A percentile compares a stretch with the other conserved stretches of the same genome.
Evolutionary conservation across 2,888 invertebrate genomes (phyloP).

Genomic region (Acanthacorydalis orientalis): DNA sequence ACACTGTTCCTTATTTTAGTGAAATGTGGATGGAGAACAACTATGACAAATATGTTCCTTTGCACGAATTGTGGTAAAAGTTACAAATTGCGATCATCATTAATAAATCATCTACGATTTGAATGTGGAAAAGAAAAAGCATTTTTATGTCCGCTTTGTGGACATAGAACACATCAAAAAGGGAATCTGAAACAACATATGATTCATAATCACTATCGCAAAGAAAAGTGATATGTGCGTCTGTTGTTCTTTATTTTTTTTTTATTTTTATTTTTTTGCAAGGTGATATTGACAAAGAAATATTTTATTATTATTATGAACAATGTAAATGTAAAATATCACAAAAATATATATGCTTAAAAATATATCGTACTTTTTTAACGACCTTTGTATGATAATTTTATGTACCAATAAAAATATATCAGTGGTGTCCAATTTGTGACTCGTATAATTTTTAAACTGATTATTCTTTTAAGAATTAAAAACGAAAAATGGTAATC

Average conservation of each 20-base stretch:
- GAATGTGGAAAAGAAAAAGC: slow-evolving; percentile 36
- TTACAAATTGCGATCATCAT: slow-evolving; percentile 11
- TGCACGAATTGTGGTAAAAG: slow-evolving; percentile 6
- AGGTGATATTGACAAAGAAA: slow-evolving; percentile 27
- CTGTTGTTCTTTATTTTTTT: no score
- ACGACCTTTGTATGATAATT: no score
- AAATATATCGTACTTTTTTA: no score
- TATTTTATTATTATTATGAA: slow-evolving; percentile 20
- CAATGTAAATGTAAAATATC: slow-evolving; percentile 18
- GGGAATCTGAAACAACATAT: slow-evolving; percentile 22
- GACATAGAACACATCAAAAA: slow-evolving; percentile 20
- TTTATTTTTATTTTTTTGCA: not conserved
- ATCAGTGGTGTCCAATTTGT: no score
- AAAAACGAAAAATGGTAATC: no score
- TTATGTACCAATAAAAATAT: no score
- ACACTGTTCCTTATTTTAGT: not conserved
- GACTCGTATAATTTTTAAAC: no score
- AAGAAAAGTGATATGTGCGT: no score
- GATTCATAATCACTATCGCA: no score
- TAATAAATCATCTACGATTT: slow-evolving; percentile 19
- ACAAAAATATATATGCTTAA: no score
- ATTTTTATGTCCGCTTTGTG: slow-evolving; percentile 13
- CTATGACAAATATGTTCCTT: not conserved
- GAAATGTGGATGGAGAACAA: not conserved
- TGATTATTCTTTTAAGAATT: no score